These are phyloP conservation scores for Hyles euphorbiae DNA, from an alignment of 1,140 invertebrate genomes.

Conservation along the genomic window DNA sequence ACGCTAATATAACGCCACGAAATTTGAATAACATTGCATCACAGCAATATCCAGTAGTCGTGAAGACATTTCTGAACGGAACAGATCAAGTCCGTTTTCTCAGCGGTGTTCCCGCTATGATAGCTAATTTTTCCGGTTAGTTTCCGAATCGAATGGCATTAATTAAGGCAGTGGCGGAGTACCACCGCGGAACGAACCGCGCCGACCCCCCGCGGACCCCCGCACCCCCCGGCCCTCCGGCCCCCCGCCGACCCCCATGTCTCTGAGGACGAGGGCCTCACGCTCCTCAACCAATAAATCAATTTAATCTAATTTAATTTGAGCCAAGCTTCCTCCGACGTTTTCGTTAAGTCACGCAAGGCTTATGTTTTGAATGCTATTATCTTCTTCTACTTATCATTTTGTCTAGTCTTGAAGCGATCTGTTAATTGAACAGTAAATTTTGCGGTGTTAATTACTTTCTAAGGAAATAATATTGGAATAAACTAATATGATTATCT, in stretches of 20 bases:
- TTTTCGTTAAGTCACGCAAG: slow-evolving; percentile 52
- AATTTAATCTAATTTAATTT: slow-evolving; percentile 74
- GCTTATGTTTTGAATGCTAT: slow-evolving; percentile 18
- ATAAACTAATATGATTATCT: too few species aligned
- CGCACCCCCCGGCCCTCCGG: too few species aligned
- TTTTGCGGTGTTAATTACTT: too few species aligned
- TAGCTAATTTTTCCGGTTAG: slow-evolving; percentile 46
- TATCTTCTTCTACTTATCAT: not conserved
- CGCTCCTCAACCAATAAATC: slow-evolving; percentile 63
- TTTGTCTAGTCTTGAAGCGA: too few species aligned
- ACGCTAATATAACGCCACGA: too few species aligned
- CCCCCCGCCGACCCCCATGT: too few species aligned
- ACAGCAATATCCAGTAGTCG: too few species aligned
- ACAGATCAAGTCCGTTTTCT: too few species aligned
- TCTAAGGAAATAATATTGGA: too few species aligned
- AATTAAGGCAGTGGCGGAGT: slow-evolving; percentile 39
- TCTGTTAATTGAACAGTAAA: too few species aligned
- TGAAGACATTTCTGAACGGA: too few species aligned
- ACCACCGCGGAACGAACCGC: slow-evolving; percentile 24
- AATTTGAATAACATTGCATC: too few species aligned
- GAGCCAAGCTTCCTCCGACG: slow-evolving; percentile 52
- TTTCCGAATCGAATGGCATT: slow-evolving; percentile 66
- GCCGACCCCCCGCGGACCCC: slow-evolving; percentile 1
- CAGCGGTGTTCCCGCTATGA: slow-evolving; percentile 4
- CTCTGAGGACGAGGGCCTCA: slow-evolving; percentile 26